These are phyloP conservation scores for Cryptocephalus primarius DNA, from an alignment of 2,888 invertebrate genomes.

Conservation along the genomic window DNA sequence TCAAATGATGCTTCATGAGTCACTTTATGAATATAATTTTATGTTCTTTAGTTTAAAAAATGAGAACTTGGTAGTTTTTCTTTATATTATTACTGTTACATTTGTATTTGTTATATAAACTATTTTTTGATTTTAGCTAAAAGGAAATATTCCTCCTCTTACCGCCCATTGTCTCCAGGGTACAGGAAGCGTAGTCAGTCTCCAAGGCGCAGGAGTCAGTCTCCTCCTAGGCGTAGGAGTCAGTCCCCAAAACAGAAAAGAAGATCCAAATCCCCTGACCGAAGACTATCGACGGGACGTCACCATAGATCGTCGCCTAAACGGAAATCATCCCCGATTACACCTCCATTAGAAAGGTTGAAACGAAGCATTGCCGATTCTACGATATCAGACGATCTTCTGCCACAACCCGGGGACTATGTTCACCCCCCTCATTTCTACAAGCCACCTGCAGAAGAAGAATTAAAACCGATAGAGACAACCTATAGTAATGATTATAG, in stretches of 20 bases:
- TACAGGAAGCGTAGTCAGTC: constrained; percentile 3
- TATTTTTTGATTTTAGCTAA: constrained; percentile 1
- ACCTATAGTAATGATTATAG: constrained; percentile 9
- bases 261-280: neutral
- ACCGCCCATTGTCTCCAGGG: too few relatives aligned
- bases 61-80: too few relatives aligned
- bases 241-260: constrained; percentile 3
- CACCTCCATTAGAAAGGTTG: constrained; percentile 33
- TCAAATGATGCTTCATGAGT: too few relatives aligned
- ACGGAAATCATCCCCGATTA: constrained; percentile 11
- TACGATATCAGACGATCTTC: constrained; percentile 43
- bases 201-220: constrained; percentile 8
- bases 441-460: constrained; percentile 9
- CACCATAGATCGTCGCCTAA: too few relatives aligned
- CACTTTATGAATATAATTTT: too few relatives aligned
- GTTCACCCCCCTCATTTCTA: constrained; percentile 19
- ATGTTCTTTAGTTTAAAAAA: too few relatives aligned
- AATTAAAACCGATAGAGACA: constrained; percentile 11
- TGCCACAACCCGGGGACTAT: constrained; percentile 25
- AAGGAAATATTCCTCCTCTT: constrained; percentile 7
- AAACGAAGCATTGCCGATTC: constrained; percentile 42
- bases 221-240: constrained; percentile 14
- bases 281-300: too few relatives aligned
- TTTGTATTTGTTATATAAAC: too few relatives aligned
- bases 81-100: too few relatives aligned